Evolutionary conservation across 2,888 invertebrate genomes (phyloP).

Genomic region (Tholera decimalis): DNA sequence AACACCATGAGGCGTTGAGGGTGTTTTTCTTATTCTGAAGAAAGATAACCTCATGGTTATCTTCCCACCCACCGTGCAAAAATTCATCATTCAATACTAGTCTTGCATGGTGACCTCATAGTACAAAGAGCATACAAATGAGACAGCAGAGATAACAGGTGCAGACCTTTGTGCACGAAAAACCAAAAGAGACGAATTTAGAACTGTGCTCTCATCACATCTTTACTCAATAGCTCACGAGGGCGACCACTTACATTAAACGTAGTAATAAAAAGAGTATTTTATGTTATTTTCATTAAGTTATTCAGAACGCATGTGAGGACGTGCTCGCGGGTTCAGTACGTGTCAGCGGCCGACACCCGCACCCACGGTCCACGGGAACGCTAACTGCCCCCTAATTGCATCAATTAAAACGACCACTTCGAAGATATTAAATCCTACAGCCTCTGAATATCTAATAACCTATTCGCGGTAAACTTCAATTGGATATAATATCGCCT

Average conservation of each 20-base stretch:
- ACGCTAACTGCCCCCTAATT: constrained; percentile 78
- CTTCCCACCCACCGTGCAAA: background rate
- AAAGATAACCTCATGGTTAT: too few relatives aligned
- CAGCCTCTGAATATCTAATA: constrained; percentile 77
- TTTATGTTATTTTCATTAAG: constrained; percentile 74
- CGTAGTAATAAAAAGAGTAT: constrained; percentile 62
- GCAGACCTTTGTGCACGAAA: background rate
- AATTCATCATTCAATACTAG: background rate
- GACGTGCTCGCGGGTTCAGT: constrained; percentile 68
- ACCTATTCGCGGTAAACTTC: constrained; percentile 66
- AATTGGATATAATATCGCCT: constrained; percentile 53
- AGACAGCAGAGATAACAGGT: background rate
- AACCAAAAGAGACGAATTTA: constrained; percentile 27
- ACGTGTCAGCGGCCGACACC: constrained; percentile 73
- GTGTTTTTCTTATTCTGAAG: too few relatives aligned
- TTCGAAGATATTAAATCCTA: constrained; percentile 77
- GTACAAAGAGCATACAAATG: background rate
- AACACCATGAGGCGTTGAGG: too few relatives aligned
- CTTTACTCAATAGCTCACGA: constrained; percentile 39
- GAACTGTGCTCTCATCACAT: constrained; percentile 39
- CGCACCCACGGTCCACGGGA: constrained; percentile 63
- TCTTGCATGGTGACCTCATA: background rate
- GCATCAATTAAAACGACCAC: constrained; percentile 79
- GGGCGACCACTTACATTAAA: constrained; percentile 56
- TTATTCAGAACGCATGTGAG: constrained; percentile 77